A percentile compares a stretch with the other conserved stretches of the same genome.
These are phyloP conservation scores for Mamestra configurata DNA, from an alignment of 1,140 invertebrate species.

Conservation along the genomic window DNA sequence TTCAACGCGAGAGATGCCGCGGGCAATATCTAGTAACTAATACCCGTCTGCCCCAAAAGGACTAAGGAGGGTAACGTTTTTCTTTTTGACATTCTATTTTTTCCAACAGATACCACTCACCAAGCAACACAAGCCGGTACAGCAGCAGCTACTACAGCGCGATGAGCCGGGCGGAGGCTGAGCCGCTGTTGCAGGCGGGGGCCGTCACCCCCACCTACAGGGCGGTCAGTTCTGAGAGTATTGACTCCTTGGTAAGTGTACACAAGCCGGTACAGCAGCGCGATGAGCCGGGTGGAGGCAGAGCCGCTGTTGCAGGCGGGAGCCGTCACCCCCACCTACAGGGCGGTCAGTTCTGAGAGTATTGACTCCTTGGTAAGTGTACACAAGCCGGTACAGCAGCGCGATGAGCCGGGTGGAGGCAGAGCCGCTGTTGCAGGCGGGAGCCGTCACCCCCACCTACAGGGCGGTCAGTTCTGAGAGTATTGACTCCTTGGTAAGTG, in stretches of 20 bases:
- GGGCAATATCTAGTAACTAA: no score
- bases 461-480: constrained; percentile 27
- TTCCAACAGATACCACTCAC: constrained; percentile 27
- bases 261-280: constrained; percentile 42
- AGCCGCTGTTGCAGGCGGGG: constrained; percentile 46
- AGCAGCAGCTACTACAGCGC: constrained; percentile 54
- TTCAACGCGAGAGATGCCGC: no score
- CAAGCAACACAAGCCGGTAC: constrained; percentile 44
- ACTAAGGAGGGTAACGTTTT: no score
- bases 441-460: constrained; percentile 35
- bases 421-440: constrained; percentile 46
- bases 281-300: constrained; percentile 53
- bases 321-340: constrained; percentile 40
- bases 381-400: constrained; percentile 37
- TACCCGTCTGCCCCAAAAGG: not conserved
- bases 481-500: constrained; percentile 55
- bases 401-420: constrained; percentile 54
- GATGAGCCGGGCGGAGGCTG: constrained; percentile 52
- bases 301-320: constrained; percentile 47
- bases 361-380: constrained; percentile 56
- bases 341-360: constrained; percentile 18
- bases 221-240: constrained; percentile 15
- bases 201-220: constrained; percentile 40
- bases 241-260: constrained; percentile 55
- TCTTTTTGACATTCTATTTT: not conserved